phyloP scores from a whole-genome alignment of 2,797 vertebrate genomes.

The Galagoides demidoff region DNA sequence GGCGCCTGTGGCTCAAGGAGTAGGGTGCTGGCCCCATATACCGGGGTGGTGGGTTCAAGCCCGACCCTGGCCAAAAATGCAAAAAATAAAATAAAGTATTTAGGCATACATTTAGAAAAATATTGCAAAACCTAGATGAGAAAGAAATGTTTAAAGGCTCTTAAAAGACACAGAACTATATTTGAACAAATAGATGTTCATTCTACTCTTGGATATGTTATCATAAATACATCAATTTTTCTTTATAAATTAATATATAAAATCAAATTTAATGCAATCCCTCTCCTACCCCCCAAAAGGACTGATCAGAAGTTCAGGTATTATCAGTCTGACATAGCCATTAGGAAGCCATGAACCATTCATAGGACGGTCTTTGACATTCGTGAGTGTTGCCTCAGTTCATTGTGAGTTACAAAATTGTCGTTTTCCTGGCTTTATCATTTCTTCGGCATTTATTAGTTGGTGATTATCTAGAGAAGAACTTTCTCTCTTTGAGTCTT shows the following conservation, averaged over 20 bases:
- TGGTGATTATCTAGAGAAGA: slow-evolving; percentile 9
- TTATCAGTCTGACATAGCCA: not conserved
- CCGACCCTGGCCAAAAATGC: too few species aligned
- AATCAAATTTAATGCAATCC: not conserved
- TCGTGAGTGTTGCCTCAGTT: slow-evolving; percentile 25
- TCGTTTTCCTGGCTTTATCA: not conserved
- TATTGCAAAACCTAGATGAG: not conserved
- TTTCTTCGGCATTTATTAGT: not conserved
- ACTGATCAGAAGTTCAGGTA: not conserved
- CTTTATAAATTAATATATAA: not conserved
- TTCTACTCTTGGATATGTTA: not conserved
- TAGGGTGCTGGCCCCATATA: too few species aligned
- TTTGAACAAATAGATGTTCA: not conserved
- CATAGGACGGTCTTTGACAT: not conserved
- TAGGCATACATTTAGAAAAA: not conserved
- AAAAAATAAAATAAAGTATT: not conserved
- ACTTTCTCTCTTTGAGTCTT: slow-evolving; percentile 11
- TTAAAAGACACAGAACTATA: not conserved
- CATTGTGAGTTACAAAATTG: not conserved
- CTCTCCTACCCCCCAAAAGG: not conserved
- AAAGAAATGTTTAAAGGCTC: not conserved
- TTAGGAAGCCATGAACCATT: not conserved
- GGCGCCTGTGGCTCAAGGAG: too few species aligned
- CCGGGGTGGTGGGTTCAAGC: too few species aligned
- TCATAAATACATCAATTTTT: not conserved